phyloP scores from a whole-genome alignment of 2,888 invertebrate species.

The Agrotis clavis region DNA sequence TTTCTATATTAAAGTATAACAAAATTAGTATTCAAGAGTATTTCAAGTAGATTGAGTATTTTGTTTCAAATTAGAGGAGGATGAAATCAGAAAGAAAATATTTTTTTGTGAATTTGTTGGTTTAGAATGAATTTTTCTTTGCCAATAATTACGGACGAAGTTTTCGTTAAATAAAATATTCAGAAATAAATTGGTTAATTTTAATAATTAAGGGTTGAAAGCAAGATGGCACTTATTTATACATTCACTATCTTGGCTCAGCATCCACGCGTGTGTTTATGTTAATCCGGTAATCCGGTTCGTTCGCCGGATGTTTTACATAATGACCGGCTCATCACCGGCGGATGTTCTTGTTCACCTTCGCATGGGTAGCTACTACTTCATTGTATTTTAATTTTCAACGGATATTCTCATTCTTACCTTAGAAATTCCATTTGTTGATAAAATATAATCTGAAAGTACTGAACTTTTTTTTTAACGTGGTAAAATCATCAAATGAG shows the following conservation, averaged over 20 bases:
- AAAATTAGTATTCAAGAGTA: slow-evolving; percentile 25
- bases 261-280: slow-evolving; percentile 5
- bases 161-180: too few species aligned
- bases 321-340: slow-evolving; percentile 73
- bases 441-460: too few species aligned
- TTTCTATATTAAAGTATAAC: neutral
- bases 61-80: neutral
- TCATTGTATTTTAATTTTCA: slow-evolving; percentile 1
- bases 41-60: neutral
- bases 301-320: slow-evolving; percentile 62
- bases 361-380: neutral
- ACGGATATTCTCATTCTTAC: too few species aligned
- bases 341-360: slow-evolving; percentile 57
- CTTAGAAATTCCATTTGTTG: too few species aligned
- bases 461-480: too few species aligned
- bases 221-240: too few species aligned
- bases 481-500: too few species aligned
- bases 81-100: neutral
- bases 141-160: neutral
- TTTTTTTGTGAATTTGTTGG: neutral
- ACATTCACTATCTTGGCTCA: too few species aligned
- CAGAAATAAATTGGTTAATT: neutral
- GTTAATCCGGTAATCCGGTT: slow-evolving; percentile 3
- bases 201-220: neutral
- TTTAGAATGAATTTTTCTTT: neutral